Conservation (phyloP, 2,113 vertebrate species). For the Chelonoidis abingdonii region DNA sequence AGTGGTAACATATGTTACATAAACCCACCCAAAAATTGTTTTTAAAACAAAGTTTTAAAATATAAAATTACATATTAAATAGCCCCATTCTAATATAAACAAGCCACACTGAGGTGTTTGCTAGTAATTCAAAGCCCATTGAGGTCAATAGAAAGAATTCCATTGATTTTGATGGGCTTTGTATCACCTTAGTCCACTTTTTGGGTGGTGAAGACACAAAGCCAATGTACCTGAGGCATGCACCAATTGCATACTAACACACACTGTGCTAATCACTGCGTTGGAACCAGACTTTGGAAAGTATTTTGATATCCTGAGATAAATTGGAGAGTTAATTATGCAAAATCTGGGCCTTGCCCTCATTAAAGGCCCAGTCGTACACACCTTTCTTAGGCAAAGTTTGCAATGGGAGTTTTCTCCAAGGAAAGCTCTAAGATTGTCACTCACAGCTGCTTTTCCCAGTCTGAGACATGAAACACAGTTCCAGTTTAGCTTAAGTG, state of each 20-base stretch:
- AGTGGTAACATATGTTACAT: not conserved
- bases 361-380: conserved; percentile 54
- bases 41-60: not conserved
- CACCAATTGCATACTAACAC: conserved; percentile 66
- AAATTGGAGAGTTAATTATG: not conserved
- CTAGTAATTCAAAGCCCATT: conserved; percentile 1
- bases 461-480: not conserved
- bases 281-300: conserved; percentile 72
- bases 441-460: not conserved
- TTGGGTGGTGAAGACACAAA: conserved; percentile 70
- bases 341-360: conserved; percentile 55
- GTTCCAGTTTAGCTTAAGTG: not conserved
- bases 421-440: not conserved
- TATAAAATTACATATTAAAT: not conserved
- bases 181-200: conserved; percentile 50
- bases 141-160: conserved; percentile 68
- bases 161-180: conserved; percentile 64
- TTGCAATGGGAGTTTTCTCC: conserved; percentile 33
- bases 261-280: conserved; percentile 69
- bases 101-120: not conserved
- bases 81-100: not conserved
- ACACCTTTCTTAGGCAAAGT: conserved; percentile 41
- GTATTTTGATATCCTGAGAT: conserved; percentile 65
- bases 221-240: conserved; percentile 67
- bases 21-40: not conserved